Conservation (phyloP, 2,888 invertebrate genomes). For the Periphyllus acericola region DNA sequence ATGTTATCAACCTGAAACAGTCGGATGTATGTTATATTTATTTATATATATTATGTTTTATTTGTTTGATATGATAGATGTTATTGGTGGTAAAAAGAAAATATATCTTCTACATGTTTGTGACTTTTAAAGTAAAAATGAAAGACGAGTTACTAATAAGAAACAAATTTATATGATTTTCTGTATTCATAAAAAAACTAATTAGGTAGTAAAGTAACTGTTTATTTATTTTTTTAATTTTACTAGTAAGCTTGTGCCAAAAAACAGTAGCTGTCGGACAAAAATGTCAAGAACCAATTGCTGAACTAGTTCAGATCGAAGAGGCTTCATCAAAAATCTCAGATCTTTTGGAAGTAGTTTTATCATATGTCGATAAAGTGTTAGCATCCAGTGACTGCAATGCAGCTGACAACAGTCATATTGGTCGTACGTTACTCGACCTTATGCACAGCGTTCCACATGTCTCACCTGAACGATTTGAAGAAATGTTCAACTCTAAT, state of each 20-base stretch:
- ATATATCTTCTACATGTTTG: not conserved
- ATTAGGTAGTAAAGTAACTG: not conserved
- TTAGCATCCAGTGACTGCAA: constrained; percentile 80
- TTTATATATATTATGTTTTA: not conserved
- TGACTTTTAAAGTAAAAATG: no score
- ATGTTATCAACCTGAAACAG: constrained; percentile 89
- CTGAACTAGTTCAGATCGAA: constrained; percentile 83
- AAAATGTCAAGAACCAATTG: constrained; percentile 68
- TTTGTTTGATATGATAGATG: not conserved
- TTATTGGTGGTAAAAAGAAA: not conserved
- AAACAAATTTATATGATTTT: not conserved
- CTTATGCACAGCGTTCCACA: constrained; percentile 92
- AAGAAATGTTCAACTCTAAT: constrained; percentile 93
- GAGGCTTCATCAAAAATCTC: constrained; percentile 85
- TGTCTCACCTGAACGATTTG: constrained; percentile 89
- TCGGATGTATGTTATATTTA: constrained; percentile 70
- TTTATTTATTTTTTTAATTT: not conserved
- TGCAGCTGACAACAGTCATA: constrained; percentile 66
- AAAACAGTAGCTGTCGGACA: constrained; percentile 77
- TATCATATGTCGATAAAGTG: constrained; percentile 92
- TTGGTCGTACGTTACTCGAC: constrained; percentile 89
- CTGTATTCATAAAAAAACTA: not conserved
- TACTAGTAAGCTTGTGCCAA: constrained; percentile 78
- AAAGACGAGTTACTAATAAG: no score
- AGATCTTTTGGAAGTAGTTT: constrained; percentile 69